Evolutionary conservation across 2,113 vertebrate genomes (phyloP).

Genomic region (Pantherophis guttatus): DNA sequence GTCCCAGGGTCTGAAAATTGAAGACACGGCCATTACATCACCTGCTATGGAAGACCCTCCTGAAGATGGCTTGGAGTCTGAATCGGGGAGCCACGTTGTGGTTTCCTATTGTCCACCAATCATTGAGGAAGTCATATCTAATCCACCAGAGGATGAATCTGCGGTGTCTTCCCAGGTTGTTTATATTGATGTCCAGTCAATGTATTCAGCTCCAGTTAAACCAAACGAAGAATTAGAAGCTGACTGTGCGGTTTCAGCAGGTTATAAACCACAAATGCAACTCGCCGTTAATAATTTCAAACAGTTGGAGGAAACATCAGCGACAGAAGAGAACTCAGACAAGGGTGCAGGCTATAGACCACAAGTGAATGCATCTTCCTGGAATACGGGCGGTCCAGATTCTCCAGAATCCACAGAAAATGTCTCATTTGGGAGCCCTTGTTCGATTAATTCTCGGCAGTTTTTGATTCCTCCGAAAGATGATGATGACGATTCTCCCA

Average conservation of each 20-base stretch:
- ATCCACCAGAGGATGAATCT: constrained; percentile 66
- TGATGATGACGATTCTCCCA: constrained; percentile 71
- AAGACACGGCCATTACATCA: constrained; percentile 78
- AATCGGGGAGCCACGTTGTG: constrained; percentile 74
- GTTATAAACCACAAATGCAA: constrained; percentile 80
- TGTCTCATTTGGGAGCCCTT: constrained; percentile 87
- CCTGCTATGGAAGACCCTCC: constrained; percentile 69
- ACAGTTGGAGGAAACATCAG: constrained; percentile 39
- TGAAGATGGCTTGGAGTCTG: constrained; percentile 71
- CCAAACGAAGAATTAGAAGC: constrained; percentile 63
- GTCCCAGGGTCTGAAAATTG: constrained; percentile 74
- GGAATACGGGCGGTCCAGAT: constrained; percentile 80
- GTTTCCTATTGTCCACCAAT: constrained; percentile 87
- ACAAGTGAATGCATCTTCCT: constrained; percentile 76
- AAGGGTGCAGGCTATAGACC: constrained; percentile 83
- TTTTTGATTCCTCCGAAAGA: constrained; percentile 88
- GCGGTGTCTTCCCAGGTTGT: constrained; percentile 82
- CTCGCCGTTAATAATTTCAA: constrained; percentile 50
- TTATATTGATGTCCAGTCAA: constrained; percentile 91
- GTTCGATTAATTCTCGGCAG: constrained; percentile 90
- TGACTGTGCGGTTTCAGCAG: constrained; percentile 56
- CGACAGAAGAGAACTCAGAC: constrained; percentile 56
- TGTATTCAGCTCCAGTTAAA: constrained; percentile 74
- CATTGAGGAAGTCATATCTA: constrained; percentile 81
- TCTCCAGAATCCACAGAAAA: constrained; percentile 72